phyloP scores from a whole-genome alignment of 2,797 vertebrate species.

The Atherinosoma microstoma region DNA sequence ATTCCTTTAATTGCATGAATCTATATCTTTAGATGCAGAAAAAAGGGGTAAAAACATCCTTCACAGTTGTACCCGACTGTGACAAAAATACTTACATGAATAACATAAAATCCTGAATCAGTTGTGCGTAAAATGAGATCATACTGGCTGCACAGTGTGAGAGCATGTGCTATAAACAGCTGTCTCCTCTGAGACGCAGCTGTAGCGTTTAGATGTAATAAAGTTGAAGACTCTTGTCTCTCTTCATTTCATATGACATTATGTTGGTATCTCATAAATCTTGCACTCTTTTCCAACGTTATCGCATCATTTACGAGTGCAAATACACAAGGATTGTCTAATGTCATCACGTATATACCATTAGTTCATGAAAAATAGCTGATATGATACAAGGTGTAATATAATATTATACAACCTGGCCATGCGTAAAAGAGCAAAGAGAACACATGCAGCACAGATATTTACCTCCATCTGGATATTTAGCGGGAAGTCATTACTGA shows the following conservation, averaged over 20 bases:
- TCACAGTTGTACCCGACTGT: background rate
- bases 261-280: background rate
- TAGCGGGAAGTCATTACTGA: background rate
- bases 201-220: background rate
- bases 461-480: background rate
- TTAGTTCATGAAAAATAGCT: background rate
- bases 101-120: background rate
- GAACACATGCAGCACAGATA: background rate
- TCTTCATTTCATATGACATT: background rate
- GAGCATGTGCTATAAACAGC: background rate
- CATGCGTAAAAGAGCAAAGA: background rate
- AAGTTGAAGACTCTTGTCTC: background rate
- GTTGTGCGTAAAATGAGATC: background rate
- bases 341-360: background rate
- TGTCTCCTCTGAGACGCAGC: background rate
- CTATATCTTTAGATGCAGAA: background rate
- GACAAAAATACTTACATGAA: background rate
- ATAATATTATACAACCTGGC: background rate
- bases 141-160: background rate
- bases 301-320: background rate
- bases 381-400: background rate
- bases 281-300: background rate
- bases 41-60: background rate
- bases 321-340: background rate
- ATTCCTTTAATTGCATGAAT: background rate